A percentile compares a stretch with the other conserved stretches of the same genome.
Evolutionary conservation across 2,888 invertebrate genomes (phyloP).

Genomic region (Phengaris arion): DNA sequence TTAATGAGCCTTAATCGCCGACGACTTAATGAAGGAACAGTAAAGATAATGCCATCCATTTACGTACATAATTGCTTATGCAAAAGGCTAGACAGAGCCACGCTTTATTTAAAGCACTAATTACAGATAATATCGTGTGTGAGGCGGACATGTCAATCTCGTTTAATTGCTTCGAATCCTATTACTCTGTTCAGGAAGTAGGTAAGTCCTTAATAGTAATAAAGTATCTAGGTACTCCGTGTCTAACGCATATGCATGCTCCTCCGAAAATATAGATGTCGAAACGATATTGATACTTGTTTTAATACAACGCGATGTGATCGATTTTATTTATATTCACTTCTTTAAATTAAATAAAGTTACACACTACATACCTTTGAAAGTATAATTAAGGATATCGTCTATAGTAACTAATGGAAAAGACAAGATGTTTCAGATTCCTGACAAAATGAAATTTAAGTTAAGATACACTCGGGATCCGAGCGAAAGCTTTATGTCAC

Average conservation of each 20-base stretch:
- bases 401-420: constrained; percentile 31
- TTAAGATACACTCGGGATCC: constrained; percentile 70
- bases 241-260: too few species aligned
- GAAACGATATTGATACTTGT: too few species aligned
- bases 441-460: constrained; percentile 73
- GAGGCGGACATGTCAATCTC: constrained; percentile 24
- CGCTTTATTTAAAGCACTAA: constrained; percentile 25
- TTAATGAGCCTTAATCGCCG: constrained; percentile 78
- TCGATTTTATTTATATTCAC: too few species aligned
- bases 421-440: constrained; percentile 59
- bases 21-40: constrained; percentile 76
- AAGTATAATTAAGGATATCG: not conserved
- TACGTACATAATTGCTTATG: constrained; percentile 26
- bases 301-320: too few species aligned
- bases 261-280: too few species aligned
- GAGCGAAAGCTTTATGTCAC: constrained; percentile 76
- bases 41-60: constrained; percentile 54
- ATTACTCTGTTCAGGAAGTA: not conserved
- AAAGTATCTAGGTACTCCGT: too few species aligned
- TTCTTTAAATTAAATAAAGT: too few species aligned
- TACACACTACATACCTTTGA: not conserved
- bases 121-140: constrained; percentile 23
- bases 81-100: constrained; percentile 23
- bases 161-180: constrained; percentile 19
- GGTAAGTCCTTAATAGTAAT: not conserved